These are phyloP conservation scores for Caenorhabditis sulstoni DNA, from an alignment of 2,888 invertebrate genomes.

Conservation along the genomic window DNA sequence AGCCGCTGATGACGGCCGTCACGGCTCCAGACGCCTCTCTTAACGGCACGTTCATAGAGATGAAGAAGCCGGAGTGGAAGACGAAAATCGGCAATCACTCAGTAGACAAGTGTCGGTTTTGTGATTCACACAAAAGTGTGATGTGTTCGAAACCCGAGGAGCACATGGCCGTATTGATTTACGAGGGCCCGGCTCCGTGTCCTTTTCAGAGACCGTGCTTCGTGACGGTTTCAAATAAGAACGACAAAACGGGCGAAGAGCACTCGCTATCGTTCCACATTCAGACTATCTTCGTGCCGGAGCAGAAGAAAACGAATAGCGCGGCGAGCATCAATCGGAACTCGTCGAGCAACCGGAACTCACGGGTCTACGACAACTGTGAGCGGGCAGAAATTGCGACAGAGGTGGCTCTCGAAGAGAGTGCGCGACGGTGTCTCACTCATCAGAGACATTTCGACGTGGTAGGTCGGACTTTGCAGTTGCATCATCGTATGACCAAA, in stretches of 20 bases:
- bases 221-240: constrained; percentile 14
- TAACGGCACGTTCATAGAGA: constrained; percentile 17
- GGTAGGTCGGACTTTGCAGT: too few species aligned
- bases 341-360: constrained; percentile 26
- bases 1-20: background rate
- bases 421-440: background rate
- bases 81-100: constrained; percentile 15
- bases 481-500: too few species aligned
- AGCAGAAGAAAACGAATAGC: constrained; percentile 21
- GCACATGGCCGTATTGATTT: constrained; percentile 26
- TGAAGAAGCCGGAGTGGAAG: constrained; percentile 23
- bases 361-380: constrained; percentile 3
- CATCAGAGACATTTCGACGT: background rate
- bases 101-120: constrained; percentile 33
- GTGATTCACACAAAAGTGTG: constrained; percentile 30
- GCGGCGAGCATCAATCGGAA: constrained; percentile 36
- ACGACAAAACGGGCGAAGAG: background rate
- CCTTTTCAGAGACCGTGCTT: constrained; percentile 12
- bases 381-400: constrained; percentile 2
- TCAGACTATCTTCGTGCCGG: constrained; percentile 13
- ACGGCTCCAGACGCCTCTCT: constrained; percentile 1
- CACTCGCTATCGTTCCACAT: constrained; percentile 31
- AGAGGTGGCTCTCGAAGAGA: constrained; percentile 2
- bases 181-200: constrained; percentile 11
- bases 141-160: constrained; percentile 18